Evolutionary conservation across 2,113 vertebrate genomes (phyloP), one percentile per base, ranked within the genome.

Genomic region (Noctilio leporinus): DNA sequence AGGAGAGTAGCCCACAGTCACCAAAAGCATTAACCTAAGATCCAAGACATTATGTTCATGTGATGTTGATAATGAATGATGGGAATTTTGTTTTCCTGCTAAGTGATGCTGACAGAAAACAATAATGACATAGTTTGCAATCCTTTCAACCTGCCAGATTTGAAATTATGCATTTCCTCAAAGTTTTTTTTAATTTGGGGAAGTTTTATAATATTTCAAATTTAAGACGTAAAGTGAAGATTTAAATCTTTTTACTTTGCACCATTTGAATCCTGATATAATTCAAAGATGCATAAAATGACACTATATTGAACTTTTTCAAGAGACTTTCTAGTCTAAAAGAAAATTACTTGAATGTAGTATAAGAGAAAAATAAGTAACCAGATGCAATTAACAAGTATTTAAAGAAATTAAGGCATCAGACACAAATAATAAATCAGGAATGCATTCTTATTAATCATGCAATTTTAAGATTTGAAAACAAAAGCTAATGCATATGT

Each of bases 131-230:
- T 1, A 76, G 33, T 57, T 10, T 91, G 24, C 16, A 55, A 89
- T 67, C 51, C 49, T 69, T 88, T 57, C 55, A 82, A 35, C 15
- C 53, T 19, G 28, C 24, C 47, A 93, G 62, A 70, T 75, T 40
- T 85, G 30, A 95, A 94, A 95, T 86, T 88, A 96, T 26, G 2
- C 30, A 91, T 85, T 95, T 93, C 47, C 81, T 88, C 17, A 89
- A 77, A 92, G 4, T 6, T 35, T 83, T n/a, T 65, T 73, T 83
- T 57, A 83, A 80, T 90, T 84, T 94, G 0, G 9, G 62, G 5
- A 75, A 80, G 30, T 84, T 96, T 87, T 49, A 95, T 16, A 88
- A 62, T 89, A 82, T 89, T 96, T 96, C 69, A 91, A 92, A 92
- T 87, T 89, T 92, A 69, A 86, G 38, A 86, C 57, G 91, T 86